Evolutionary conservation across 2,113 vertebrate species (phyloP).

Genomic region (rabbit (Oryctolagus cuniculus)): mOryCun1.1 NC_091442.1:120398001-120398500

Average conservation of each 20-base stretch:
- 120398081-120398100: not conserved
- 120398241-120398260: fast-evolving
- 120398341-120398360: fast-evolving
- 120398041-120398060: not conserved
- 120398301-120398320: fast-evolving
- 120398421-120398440: not conserved
- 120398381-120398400: not conserved
- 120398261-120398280: too few species aligned
- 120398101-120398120: not conserved
- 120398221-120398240: fast-evolving
- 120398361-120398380: not conserved
- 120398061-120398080: not conserved
- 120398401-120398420: not conserved
- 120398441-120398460: not conserved
- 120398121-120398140: fast-evolving
- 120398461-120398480: not conserved
- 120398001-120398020: too few species aligned
- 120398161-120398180: not conserved
- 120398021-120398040: fast-evolving
- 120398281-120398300: fast-evolving
- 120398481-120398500: not conserved
- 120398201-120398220: not conserved
- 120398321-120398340: not conserved
- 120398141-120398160: not conserved
- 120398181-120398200: not conserved